phyloP scores from a whole-genome alignment of 2,113 vertebrate species.

The Chloropsis cyanopogon region DNA sequence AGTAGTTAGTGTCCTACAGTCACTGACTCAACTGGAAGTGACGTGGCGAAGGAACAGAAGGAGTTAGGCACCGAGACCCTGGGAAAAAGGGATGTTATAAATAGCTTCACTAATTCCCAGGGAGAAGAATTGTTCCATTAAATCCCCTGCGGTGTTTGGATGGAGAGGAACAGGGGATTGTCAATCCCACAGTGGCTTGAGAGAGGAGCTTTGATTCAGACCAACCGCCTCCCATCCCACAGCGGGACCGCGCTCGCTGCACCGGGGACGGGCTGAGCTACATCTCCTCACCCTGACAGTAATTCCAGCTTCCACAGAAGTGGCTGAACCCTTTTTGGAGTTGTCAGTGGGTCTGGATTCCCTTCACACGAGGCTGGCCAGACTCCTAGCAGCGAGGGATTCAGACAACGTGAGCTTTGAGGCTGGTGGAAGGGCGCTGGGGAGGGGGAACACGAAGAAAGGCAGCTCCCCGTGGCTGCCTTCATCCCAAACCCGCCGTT shows the following conservation, averaged over 20 bases:
- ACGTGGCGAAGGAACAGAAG: slow-evolving; percentile 16
- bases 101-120: slow-evolving; percentile 16
- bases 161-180: background rate
- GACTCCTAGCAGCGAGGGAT: slow-evolving; percentile 58
- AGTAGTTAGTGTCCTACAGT: slow-evolving; percentile 27
- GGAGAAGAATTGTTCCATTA: background rate
- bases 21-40: background rate
- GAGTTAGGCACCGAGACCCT: slow-evolving; percentile 45
- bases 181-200: background rate
- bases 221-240: background rate
- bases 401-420: background rate
- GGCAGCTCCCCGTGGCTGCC: background rate
- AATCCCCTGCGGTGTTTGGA: background rate
- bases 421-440: background rate
- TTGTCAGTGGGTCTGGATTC: slow-evolving; percentile 36
- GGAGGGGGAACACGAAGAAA: background rate
- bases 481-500: accelerated
- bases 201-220: background rate
- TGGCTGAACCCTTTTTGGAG: slow-evolving; percentile 45
- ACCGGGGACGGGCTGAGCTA: background rate
- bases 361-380: background rate
- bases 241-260: background rate
- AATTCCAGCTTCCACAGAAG: background rate
- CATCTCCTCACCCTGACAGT: background rate
- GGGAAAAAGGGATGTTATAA: slow-evolving; percentile 17